Base-by-base conservation (phyloP, 2,797 vertebrate genomes). In the Gymnoscopelus braueri region DNA sequence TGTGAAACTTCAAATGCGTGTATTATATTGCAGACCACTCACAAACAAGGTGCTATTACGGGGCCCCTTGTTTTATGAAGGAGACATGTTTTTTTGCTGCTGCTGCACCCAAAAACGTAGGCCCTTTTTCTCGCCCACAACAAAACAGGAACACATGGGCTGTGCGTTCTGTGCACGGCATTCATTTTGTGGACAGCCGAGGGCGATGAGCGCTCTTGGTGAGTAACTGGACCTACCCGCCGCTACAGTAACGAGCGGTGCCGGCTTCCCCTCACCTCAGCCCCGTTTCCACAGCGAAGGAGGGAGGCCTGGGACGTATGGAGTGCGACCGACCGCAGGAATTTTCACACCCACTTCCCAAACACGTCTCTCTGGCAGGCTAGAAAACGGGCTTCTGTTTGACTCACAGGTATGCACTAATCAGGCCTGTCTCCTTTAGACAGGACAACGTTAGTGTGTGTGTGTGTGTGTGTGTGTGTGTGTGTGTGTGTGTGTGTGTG, bases 381-480 rank as follows among this genome's bases (percentile, higher is more conserved):
- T 67, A 19, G 50, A 60, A 67, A 44, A 52, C n/a, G 60, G 69
- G 55, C 54, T 26, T 77, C 70, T 84, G 78, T 80, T 89, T 74
- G 76, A 78, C 65, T 91, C 60, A 39, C 75, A 87, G 70, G 69
- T 83, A 80, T 81, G 71, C 3, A 52, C 79, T 85, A 87, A 88
- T 84, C 68, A 79, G 63, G 77, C 49, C 58, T 14, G 24, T 56
- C 72, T 77, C 65, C 74, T 67, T 63, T 49, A 51, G 69, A 26
- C 44, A 29, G 67, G 48, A 69, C 64, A 29, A 60, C 26, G 51
- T 71, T 29, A 56, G 56, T 26, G 24, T 63, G 47, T 73, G 56
- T 69, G 72, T 29, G 24, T 24, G 56, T n/a, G 12, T 51, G 48
- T 63, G 53, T 44, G 32, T 24, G 56, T 52, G 50, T 58, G 48